A percentile compares a stretch with the other conserved stretches of the same genome.
Conservation (phyloP, 2,113 vertebrate genomes). For the Eclectus roratus region DNA sequence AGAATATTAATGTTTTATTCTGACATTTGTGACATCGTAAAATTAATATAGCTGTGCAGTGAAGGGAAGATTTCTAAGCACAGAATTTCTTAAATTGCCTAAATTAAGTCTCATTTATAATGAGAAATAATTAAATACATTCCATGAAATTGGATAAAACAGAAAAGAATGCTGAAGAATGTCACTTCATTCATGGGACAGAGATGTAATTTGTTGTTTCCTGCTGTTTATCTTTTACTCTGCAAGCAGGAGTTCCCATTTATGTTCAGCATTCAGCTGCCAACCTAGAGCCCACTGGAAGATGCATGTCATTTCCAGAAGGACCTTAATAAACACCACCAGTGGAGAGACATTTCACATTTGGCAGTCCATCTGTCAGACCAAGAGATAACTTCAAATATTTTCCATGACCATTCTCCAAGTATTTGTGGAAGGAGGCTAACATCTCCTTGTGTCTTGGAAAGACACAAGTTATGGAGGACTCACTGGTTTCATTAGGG, state of each 20-base stretch:
- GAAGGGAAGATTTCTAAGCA: conserved; percentile 26
- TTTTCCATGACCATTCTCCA: conserved; percentile 14
- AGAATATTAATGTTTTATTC: conserved; percentile 42
- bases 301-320: conserved; percentile 50
- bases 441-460: neutral
- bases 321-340: conserved; percentile 46
- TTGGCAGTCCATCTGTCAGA: conserved; percentile 44
- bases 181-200: neutral
- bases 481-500: neutral
- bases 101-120: conserved; percentile 51
- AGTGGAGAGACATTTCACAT: conserved; percentile 45
- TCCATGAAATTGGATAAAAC: conserved; percentile 26
- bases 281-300: conserved; percentile 25
- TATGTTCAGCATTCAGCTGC: conserved; percentile 35
- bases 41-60: conserved; percentile 28
- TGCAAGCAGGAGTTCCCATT: conserved; percentile 53
- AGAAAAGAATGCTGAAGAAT: conserved; percentile 18
- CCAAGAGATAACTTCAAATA: conserved; percentile 48
- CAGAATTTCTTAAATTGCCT: conserved; percentile 4
- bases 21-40: conserved; percentile 47
- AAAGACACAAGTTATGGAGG: neutral
- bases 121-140: conserved; percentile 43
- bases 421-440: neutral
- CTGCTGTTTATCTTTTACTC: conserved; percentile 53
- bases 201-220: conserved; percentile 35